These are phyloP conservation scores for Pelobates cultripes DNA, from an alignment of 2,797 vertebrate genomes.

Conservation along the genomic window DNA sequence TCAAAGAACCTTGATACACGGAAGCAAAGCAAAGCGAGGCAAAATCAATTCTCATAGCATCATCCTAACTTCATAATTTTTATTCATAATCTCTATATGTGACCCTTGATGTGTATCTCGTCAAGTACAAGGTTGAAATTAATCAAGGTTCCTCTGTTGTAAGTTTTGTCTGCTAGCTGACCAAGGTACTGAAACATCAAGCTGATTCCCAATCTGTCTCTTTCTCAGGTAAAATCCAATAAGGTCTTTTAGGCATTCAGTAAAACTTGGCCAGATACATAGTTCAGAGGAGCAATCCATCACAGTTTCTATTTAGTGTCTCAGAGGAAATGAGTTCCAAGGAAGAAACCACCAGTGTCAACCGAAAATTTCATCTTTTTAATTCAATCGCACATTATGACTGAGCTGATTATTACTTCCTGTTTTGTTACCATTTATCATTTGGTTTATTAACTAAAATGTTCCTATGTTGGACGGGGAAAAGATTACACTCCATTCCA, in stretches of 20 bases:
- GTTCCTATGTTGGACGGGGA: no score
- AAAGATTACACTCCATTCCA: no score
- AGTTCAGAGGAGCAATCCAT: conserved; percentile 58
- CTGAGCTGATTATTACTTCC: neutral
- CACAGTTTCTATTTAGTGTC: conserved; percentile 59
- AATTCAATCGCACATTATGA: neutral
- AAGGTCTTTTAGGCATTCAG: conserved; percentile 55
- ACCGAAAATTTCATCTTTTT: conserved; percentile 39
- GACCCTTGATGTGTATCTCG: neutral
- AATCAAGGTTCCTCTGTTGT: conserved; percentile 26
- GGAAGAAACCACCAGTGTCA: conserved; percentile 12
- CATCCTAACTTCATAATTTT: conserved; percentile 19
- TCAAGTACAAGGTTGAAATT: conserved; percentile 28
- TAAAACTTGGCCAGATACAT: conserved; percentile 61
- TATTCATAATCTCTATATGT: neutral
- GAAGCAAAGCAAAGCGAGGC: neutral
- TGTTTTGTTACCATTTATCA: conserved; percentile 12
- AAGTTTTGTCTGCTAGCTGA: conserved; percentile 28
- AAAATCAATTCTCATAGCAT: neutral
- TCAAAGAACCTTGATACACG: conserved; percentile 8
- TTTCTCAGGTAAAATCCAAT: conserved; percentile 64
- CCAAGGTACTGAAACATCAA: conserved; percentile 37
- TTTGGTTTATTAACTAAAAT: neutral
- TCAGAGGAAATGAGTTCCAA: conserved; percentile 60
- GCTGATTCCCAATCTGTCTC: conserved; percentile 54